These are phyloP conservation scores for Cyanoderma ruficeps DNA, from an alignment of 2,113 vertebrate species.

Conservation along the genomic window DNA sequence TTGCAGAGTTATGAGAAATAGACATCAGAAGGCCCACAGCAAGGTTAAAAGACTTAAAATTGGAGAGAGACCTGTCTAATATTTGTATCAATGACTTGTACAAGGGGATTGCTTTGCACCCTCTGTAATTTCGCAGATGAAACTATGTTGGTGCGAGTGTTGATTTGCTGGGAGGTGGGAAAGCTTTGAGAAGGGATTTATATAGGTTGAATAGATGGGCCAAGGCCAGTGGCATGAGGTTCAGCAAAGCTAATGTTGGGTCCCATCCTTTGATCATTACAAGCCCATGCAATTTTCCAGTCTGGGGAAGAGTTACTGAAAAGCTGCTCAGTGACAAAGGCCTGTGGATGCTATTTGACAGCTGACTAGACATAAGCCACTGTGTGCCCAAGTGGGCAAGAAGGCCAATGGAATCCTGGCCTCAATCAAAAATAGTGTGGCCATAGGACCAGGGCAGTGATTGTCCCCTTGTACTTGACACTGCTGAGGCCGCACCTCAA, in stretches of 20 bases:
- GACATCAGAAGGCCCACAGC: background rate
- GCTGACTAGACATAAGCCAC: background rate
- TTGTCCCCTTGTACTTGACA: too few species aligned
- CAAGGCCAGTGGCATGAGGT: background rate
- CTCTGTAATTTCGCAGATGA: background rate
- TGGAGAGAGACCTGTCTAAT: background rate
- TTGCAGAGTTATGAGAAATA: background rate
- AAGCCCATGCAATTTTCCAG: background rate
- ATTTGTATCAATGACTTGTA: background rate
- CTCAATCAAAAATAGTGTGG: too few species aligned
- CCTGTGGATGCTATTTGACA: too few species aligned
- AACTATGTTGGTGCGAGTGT: background rate
- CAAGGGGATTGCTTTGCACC: fast-evolving
- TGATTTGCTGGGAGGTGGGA: background rate
- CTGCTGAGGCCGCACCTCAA: background rate
- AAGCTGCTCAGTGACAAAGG: background rate
- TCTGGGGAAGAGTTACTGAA: background rate
- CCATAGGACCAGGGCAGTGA: background rate
- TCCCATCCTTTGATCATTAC: background rate
- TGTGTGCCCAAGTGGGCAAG: background rate
- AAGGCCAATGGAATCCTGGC: background rate
- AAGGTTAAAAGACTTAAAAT: background rate
- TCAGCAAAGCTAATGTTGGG: background rate
- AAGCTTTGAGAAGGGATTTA: background rate
- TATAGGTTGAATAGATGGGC: background rate